Evolutionary conservation across 2,888 invertebrate genomes (phyloP), one percentile per base, ranked within the genome.

Genomic region (Flexamia atlantica): DNA sequence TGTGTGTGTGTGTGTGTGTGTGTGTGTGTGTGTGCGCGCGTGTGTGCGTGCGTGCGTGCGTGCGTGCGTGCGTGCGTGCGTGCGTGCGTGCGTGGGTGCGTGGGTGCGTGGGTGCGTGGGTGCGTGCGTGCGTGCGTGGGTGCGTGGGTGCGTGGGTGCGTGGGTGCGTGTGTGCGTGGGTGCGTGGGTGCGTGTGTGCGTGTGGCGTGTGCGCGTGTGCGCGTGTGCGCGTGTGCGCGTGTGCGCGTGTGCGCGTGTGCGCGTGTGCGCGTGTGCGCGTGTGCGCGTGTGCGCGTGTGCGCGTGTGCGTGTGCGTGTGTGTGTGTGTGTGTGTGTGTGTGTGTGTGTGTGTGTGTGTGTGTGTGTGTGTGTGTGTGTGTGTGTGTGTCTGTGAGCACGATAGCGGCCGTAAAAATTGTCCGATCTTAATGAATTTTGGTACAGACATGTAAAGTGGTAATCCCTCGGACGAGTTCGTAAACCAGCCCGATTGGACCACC

Each of bases 331-430:
- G 68, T 68, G 68, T 68, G 68, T 68, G 68, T 68, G 68, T 68
- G 68, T 68, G 68, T 68, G 68, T 68, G 68, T 68, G 68, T 68
- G 68, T 68, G 68, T 68, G 68, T 68, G 68, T 68, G 68, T 68
- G 68, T 68, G 68, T 68, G 68, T 68, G 68, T 68, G 25, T 68
- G 68, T 68, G 68, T 68, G 25, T 68, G 68, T 68, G 68, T 23
- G 25, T 25, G 28, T 68, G 68, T 68, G 25, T 68, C 23, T n/a
- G n/a, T n/a, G n/a, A n/a, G n/a, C n/a, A n/a, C n/a, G n/a, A n/a
- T n/a, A n/a, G n/a, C n/a, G n/a, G n/a, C n/a, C n/a, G n/a, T n/a
- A n/a, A n/a, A n/a, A n/a, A n/a, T n/a, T n/a, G n/a, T n/a, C n/a
- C n/a, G n/a, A n/a, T n/a, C n/a, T n/a, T n/a, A n/a, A n/a, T n/a